Conservation (phyloP, 1,140 invertebrate genomes). For the Steinernema feltiae region DNA sequence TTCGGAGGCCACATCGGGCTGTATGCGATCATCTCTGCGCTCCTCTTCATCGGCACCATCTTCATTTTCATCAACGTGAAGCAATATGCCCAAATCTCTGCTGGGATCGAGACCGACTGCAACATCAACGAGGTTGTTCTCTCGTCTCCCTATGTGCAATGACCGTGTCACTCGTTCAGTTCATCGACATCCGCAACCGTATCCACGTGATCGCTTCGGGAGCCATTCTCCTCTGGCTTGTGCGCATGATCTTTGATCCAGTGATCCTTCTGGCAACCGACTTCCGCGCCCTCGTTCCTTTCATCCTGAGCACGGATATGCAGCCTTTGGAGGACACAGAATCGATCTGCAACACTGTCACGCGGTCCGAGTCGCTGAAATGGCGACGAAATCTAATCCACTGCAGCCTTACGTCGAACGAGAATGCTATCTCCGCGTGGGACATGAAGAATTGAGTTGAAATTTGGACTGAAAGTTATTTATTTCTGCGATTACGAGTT, state of each 20-base stretch:
- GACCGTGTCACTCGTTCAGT: conserved; percentile 12
- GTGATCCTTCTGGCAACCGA: conserved; percentile 19
- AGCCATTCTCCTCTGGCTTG: conserved; percentile 29
- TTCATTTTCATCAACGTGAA: background rate
- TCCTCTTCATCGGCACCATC: background rate
- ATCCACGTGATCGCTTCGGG: conserved; percentile 25
- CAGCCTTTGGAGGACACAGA: background rate
- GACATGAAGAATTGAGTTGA: conserved; percentile 2
- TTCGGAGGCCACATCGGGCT: background rate
- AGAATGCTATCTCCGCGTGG: background rate
- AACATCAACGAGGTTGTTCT: background rate
- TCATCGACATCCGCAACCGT: conserved; percentile 20
- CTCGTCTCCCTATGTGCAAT: background rate
- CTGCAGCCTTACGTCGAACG: background rate
- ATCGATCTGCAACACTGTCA: background rate
- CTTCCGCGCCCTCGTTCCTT: background rate
- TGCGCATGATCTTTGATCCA: conserved; percentile 31
- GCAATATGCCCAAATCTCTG: background rate
- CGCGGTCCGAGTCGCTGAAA: conserved; percentile 4
- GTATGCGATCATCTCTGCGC: background rate
- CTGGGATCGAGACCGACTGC: background rate
- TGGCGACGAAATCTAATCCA: conserved; percentile 4
- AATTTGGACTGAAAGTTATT: background rate
- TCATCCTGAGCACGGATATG: background rate
- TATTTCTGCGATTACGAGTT: background rate